Evolutionary conservation across 2,113 vertebrate genomes (phyloP), one percentile per base, ranked within the genome.

Genomic region (Accipiter virgatus): DNA sequence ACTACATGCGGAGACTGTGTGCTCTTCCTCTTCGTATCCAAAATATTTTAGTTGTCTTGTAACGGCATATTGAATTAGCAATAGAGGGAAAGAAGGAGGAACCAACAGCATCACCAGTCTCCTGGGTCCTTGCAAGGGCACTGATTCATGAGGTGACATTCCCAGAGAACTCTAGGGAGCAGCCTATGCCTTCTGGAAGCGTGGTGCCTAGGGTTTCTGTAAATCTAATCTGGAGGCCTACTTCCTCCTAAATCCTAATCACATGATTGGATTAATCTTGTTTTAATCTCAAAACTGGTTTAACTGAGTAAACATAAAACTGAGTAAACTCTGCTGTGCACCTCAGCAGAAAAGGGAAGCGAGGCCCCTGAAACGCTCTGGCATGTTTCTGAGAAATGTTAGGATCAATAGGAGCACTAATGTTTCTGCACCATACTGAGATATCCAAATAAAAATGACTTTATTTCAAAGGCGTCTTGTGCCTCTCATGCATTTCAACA

Each of bases 251-350:
- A 93, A 91, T 87, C 61, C 70, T 91, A 82, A 90, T 61, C 78
- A 77, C 36, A 65, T 72, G 65, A 91, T 81, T 81, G 63, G 86
- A 86, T 91, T 91, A 82, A 80, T 75, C 53, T 62, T 75, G 27
- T 47, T 95, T 72, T 81, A 91, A 85, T 97, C 89, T 87, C 58
- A 93, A 91, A 94, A 89, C 52, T 72, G 40, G 61, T 89, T 96
- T 89, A 94, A 75, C 29, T 0, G 0, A 91, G n/a, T 65, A 78
- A 87, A 75, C 42, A 78, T 45, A 96, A 91, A 91, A 48, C 17
- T 1, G 2, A 81, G 11, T 36, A 96, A 93, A 59, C 9, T 13
- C 52, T 79, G 40, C 50, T 91, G 56, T 78, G 43, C 27, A n/a
- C 12, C 34, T 67, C 15, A 10, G 65, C 43, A 74, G 79, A 91